Percentiles rank a stretch among this genome's conserved stretches.
Conservation (phyloP, 2,797 vertebrate species). For the Eremophila alpestris region DNA sequence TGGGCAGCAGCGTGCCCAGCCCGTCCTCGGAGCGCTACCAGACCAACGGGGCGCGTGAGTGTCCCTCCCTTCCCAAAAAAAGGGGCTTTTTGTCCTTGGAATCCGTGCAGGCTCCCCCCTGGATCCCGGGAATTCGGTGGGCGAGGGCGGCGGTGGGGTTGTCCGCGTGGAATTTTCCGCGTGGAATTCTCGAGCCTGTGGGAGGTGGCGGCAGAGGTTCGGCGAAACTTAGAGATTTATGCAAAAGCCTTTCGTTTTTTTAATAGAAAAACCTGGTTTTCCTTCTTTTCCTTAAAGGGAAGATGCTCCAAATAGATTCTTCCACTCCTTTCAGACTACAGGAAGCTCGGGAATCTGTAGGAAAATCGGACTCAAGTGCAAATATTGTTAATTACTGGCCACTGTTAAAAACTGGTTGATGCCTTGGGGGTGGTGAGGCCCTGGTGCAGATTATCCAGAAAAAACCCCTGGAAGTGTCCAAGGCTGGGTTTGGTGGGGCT, state of each 20-base stretch:
- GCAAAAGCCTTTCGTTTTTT: rapidly evolving
- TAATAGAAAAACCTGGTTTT: not conserved
- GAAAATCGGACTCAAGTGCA: not conserved
- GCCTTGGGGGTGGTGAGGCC: rapidly evolving
- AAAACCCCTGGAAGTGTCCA: not conserved
- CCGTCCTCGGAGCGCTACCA: constrained; percentile 87
- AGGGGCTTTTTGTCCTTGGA: rapidly evolving
- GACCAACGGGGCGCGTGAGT: constrained; percentile 90
- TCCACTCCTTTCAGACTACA: not conserved
- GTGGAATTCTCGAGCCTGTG: rapidly evolving
- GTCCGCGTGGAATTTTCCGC: not conserved
- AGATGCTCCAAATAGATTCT: not conserved
- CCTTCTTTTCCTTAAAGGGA: not conserved
- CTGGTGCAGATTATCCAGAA: not conserved
- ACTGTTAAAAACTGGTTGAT: not conserved
- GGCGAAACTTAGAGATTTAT: rapidly evolving
- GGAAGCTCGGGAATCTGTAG: not conserved
- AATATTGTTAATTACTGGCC: not conserved
- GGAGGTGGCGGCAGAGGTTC: not conserved
- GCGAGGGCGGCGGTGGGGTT: not conserved
- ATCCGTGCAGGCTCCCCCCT: rapidly evolving
- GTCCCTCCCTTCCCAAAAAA: not conserved
- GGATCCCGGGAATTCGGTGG: rapidly evolving
- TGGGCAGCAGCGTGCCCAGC: constrained; percentile 91
- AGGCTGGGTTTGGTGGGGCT: not conserved